Evolutionary conservation across 2,113 vertebrate genomes (phyloP).

Genomic region (Cricetomys ansorgei): DNA sequence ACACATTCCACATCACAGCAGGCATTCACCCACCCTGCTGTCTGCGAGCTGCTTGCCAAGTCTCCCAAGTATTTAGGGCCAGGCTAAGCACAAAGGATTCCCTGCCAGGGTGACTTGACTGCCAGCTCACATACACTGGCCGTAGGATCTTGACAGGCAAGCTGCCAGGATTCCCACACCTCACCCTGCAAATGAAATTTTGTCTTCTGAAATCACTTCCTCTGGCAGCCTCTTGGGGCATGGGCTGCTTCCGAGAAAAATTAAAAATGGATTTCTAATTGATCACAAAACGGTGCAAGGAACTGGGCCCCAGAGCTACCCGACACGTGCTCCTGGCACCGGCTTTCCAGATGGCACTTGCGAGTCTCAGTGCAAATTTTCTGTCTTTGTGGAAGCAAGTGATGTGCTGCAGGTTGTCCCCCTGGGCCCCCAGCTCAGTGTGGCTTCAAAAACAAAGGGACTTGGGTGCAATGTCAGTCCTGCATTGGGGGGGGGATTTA

Average conservation of each 20-base stretch:
- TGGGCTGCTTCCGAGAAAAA: background rate
- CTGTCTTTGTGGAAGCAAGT: background rate
- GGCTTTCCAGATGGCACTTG: background rate
- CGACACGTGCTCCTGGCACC: background rate
- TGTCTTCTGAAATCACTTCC: background rate
- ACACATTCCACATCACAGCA: background rate
- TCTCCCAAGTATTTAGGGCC: background rate
- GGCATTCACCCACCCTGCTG: background rate
- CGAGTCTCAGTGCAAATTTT: background rate
- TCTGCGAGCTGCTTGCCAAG: background rate
- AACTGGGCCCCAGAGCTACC: background rate
- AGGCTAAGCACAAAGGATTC: background rate
- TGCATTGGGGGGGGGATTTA: background rate
- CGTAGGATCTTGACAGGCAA: rapidly evolving
- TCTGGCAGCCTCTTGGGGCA: background rate
- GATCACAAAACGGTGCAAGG: background rate
- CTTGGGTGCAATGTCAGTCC: background rate
- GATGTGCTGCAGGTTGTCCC: rapidly evolving
- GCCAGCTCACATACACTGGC: background rate
- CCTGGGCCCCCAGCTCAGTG: rapidly evolving
- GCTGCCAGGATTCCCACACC: background rate
- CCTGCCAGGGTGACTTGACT: background rate
- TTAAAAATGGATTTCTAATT: conserved; percentile 25
- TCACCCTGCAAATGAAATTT: background rate
- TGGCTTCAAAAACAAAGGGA: background rate